Evolutionary conservation across 2,113 vertebrate species (phyloP), one percentile per base, ranked within the genome.

Genomic region (Anguilla rostrata): DNA sequence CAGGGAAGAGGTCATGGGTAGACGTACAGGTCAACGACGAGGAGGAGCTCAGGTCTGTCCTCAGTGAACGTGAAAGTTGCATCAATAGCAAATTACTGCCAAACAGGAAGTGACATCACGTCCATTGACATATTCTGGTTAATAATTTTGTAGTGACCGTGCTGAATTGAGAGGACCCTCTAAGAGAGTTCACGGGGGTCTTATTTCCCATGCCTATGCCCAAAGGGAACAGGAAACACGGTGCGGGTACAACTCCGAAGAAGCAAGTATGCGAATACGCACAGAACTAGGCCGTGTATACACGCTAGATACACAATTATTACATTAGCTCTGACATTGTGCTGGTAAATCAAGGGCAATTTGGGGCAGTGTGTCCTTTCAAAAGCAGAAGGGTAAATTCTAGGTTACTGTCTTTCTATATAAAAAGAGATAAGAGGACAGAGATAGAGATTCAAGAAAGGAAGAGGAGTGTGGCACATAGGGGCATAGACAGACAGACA

Each of bases 291-390:
- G 57, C 83, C 39, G 26, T 39, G 56, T 71, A n/a, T 78, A 63
- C 60, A 86, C 40, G 63, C 53, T 26, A 81, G 71, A 26, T 34
- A 41, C 85, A 63, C 53, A 86, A 16, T 82, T 56, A 86, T 81
- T 40, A 82, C 78, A 75, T 75, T 29, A 71, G 18, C 56, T 66
- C 4, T 86, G 85, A 82, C 78, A 86, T 12, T 41, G 57, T 39
- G 57, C 56, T 53, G 43, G 66, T 39, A 86, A 79, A 86, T 41
- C 39, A n/a, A 81, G 12, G 41, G 71, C 39, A 86, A 86, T 86
- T 78, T 43, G 79, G 85, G 85, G 85, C 87, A 87, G 78, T 85
- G 26, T 87, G 87, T 82, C 87, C 87, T 87, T 84, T 26, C 29
- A 49, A 84, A 71, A 84, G 82, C 71, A 79, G 39, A 84, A 79